Conservation (phyloP, 2,113 vertebrate species). For the Nipponia nippon region DNA sequence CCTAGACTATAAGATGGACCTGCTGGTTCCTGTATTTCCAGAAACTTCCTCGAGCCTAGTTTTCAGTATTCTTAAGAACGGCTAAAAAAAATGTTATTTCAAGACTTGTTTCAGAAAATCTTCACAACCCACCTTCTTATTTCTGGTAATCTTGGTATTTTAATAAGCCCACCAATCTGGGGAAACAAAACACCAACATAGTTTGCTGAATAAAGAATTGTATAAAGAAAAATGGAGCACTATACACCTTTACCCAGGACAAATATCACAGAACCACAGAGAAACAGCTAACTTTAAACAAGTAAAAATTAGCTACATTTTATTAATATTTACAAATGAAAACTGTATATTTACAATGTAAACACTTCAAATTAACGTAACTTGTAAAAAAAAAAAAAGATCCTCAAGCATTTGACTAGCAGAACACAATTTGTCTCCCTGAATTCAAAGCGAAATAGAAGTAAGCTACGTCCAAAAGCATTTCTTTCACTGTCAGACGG, state of each 20-base stretch:
- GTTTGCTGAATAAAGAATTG: background rate
- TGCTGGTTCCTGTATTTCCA: background rate
- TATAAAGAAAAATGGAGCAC: background rate
- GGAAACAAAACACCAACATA: accelerated
- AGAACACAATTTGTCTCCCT: background rate
- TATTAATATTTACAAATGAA: background rate
- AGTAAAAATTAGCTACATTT: background rate
- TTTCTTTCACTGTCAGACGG: background rate
- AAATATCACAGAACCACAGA: background rate
- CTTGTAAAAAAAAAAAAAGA: background rate
- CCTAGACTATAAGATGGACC: background rate
- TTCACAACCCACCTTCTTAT: background rate
- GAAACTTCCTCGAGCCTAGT: background rate
- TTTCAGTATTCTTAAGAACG: background rate
- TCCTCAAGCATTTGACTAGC: background rate
- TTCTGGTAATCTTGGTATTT: background rate
- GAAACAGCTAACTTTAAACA: background rate
- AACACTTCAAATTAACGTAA: background rate
- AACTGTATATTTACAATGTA: background rate
- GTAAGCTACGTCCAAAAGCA: background rate
- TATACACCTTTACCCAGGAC: background rate
- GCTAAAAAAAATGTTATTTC: background rate
- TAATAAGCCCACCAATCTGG: background rate
- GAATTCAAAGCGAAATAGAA: background rate
- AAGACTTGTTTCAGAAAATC: background rate